Evolutionary conservation across 2,888 invertebrate species (phyloP), one percentile per base, ranked within the genome.

Genomic region (Apotomis capreana): DNA sequence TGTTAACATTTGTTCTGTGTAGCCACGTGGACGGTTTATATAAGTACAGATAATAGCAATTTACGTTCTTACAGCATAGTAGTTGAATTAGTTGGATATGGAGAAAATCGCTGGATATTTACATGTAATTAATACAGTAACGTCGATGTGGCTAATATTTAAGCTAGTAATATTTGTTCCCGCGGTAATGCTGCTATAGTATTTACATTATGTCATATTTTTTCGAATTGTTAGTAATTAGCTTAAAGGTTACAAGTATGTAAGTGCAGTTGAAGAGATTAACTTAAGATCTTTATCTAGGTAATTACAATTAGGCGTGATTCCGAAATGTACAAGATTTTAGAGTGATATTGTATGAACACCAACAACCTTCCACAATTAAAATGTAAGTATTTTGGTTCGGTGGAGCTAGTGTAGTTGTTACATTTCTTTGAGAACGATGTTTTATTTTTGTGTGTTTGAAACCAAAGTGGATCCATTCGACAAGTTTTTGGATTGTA

Each of bases 381-480:
- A 62, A 49, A 40, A 54, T 61, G 15, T 68, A 58, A 52, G 58
- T 54, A 40, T 60, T 52, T 58, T 55, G 64, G 65, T 36, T 65
- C 57, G 55, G 69, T 69, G 36, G 59, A 15, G 44, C 36, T 58
- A 46, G 68, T 52, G 36, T 69, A 49, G 55, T 52, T 81, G 84
- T 84, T 87, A 86, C 86, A 86, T 86, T 88, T 87, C 86, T 86
- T 87, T 89, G 87, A 86, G 84, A 87, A 79, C 77, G 77, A 78
- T 79, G 74, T 75, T 75, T 60, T 75, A 73, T 59, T 74, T 71
- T 69, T 69, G 69, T 75, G 73, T 76, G 65, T 77, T 68, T 75
- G 70, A 71, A 70, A 67, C 59, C 89, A 91, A 91, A 86, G 76
- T 89, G 89, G 83, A 82, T 88, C 79, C 86, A 87, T 77, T 81